Conservation (phyloP, 2,888 invertebrate genomes). For the Drosophila maculinotata region DNA sequence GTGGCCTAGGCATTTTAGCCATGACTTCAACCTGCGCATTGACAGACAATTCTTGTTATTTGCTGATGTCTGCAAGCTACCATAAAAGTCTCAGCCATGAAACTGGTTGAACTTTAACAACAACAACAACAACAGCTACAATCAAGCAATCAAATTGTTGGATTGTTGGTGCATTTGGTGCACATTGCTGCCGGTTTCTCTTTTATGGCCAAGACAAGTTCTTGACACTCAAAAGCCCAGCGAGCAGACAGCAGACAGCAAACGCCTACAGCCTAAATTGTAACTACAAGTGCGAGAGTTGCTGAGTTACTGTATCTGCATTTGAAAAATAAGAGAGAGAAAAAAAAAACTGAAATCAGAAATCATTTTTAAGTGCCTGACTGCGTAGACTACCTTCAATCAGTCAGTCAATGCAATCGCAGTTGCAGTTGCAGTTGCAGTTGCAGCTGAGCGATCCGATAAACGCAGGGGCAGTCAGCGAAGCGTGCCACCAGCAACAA, state of each 20-base stretch:
- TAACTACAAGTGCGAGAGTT: constrained; percentile 27
- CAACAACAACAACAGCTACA: constrained; percentile 22
- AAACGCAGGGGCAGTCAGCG: constrained; percentile 66
- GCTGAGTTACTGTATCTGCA: constrained; percentile 17
- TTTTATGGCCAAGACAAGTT: constrained; percentile 79
- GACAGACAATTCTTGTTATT: constrained; percentile 63
- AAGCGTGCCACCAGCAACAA: constrained; percentile 65
- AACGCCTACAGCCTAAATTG: constrained; percentile 47
- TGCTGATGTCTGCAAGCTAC: constrained; percentile 76
- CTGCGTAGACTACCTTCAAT: constrained; percentile 32
- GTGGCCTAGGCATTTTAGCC: constrained; percentile 54
- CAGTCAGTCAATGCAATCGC: constrained; percentile 37
- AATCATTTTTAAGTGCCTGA: constrained; percentile 22
- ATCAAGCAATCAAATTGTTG: constrained; percentile 40
- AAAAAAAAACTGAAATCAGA: constrained; percentile 14
- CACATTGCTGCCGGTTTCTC: constrained; percentile 79
- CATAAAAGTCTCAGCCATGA: constrained; percentile 67
- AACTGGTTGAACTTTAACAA: constrained; percentile 63
- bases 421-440: constrained; percentile 28
- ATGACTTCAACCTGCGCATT: constrained; percentile 66
- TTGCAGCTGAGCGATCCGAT: constrained; percentile 65
- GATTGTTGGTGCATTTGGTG: constrained; percentile 69
- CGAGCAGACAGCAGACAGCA: constrained; percentile 40
- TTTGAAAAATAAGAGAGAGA: not conserved
- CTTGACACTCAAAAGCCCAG: constrained; percentile 77